These are phyloP conservation scores for Egretta garzetta DNA, from an alignment of 2,113 vertebrate species.

Conservation along the genomic window DNA sequence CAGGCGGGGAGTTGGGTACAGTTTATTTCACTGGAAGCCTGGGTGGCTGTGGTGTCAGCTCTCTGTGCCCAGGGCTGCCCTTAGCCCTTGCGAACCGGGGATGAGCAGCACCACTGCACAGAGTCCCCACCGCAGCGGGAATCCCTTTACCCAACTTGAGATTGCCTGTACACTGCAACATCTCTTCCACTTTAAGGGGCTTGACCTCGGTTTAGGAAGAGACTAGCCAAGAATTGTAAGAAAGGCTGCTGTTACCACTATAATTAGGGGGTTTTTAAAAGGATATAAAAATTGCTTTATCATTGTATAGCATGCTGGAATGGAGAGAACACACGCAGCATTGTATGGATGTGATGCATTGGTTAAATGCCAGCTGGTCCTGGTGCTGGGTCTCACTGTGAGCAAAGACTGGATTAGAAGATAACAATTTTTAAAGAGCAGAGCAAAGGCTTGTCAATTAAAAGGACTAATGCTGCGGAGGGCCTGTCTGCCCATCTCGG, in stretches of 20 bases:
- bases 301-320: background rate
- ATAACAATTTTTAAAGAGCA: background rate
- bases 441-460: background rate
- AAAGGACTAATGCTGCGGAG: background rate
- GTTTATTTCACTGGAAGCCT: background rate
- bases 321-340: background rate
- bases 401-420: background rate
- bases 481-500: background rate
- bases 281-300: background rate
- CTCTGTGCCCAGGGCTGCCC: background rate
- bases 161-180: too few species aligned
- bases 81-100: background rate
- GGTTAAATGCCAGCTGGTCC: background rate
- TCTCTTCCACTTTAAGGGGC: background rate
- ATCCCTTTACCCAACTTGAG: background rate
- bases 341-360: too few species aligned
- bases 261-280: background rate
- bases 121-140: accelerated
- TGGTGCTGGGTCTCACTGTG: background rate
- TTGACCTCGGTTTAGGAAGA: background rate
- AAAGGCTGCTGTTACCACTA: background rate
- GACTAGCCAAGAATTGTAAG: background rate
- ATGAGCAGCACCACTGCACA: background rate
- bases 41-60: background rate
- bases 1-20: background rate